phyloP scores from a whole-genome alignment of 2,113 vertebrate genomes.

The Pluvianellus socialis region DNA sequence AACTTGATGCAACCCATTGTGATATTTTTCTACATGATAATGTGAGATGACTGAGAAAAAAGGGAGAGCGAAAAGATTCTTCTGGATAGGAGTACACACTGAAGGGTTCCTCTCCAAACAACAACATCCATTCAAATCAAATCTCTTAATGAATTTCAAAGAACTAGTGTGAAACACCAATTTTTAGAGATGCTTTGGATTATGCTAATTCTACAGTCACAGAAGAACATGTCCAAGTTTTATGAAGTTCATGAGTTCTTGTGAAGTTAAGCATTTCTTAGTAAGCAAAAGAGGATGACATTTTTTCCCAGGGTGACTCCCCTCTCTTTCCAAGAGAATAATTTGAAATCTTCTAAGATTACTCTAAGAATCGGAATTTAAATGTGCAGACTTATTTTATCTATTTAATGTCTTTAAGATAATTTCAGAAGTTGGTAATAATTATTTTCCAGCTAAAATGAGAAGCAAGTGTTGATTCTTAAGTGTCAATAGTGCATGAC shows the following conservation, averaged over 20 bases:
- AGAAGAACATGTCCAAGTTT: neutral
- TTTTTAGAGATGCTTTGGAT: neutral
- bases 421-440: neutral
- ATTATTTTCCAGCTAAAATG: neutral
- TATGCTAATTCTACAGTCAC: neutral
- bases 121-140: neutral
- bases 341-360: neutral
- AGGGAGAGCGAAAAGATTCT: neutral
- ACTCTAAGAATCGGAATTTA: neutral
- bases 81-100: neutral
- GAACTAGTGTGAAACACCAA: neutral
- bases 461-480: neutral
- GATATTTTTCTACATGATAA: neutral
- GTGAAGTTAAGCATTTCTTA: neutral
- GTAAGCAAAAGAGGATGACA: neutral
- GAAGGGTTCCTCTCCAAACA: neutral
- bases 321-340: neutral
- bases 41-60: neutral
- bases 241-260: neutral
- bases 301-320: accelerated
- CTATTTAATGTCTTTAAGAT: neutral
- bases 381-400: neutral
- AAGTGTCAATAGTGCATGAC: neutral
- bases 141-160: neutral
- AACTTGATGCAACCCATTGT: accelerated